Conservation (phyloP, 2,797 vertebrate species). For the Macroramphosus scolopax region DNA sequence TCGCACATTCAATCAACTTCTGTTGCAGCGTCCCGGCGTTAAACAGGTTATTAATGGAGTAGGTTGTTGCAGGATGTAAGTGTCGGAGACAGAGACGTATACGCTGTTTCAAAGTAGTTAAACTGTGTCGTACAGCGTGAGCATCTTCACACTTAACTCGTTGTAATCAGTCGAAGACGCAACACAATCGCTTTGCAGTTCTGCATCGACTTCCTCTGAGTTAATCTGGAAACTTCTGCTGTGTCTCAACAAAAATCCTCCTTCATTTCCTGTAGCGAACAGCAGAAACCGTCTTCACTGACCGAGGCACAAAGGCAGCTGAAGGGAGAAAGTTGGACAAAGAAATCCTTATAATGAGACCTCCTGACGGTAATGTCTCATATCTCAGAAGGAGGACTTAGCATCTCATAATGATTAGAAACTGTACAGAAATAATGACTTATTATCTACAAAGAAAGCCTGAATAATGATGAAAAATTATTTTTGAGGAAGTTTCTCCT, state of each 20-base stretch:
- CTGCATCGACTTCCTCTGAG: not conserved
- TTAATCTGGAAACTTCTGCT: not conserved
- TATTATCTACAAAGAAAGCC: too few species aligned
- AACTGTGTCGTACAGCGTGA: conserved; percentile 5
- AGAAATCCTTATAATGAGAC: too few species aligned
- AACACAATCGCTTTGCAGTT: conserved; percentile 1
- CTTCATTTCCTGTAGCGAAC: too few species aligned
- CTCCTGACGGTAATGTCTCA: too few species aligned
- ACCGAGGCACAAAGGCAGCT: too few species aligned
- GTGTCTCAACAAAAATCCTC: not conserved
- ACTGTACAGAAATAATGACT: too few species aligned
- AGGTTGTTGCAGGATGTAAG: conserved; percentile 48
- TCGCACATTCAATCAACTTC: conserved; percentile 62
- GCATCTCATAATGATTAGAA: too few species aligned
- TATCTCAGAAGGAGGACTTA: too few species aligned
- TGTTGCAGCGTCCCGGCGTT: conserved; percentile 43
- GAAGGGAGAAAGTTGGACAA: too few species aligned
- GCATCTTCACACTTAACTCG: conserved; percentile 19
- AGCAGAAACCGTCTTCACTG: too few species aligned
- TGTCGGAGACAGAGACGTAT: conserved; percentile 47
- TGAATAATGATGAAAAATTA: too few species aligned
- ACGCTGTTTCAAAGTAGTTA: conserved; percentile 30
- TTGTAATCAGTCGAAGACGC: conserved; percentile 11
- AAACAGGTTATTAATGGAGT: conserved; percentile 68
- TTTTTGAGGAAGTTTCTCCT: too few species aligned